Evolutionary conservation across 2,113 vertebrate species (phyloP), one percentile per base, ranked within the genome.

Genomic region (Dasyornis broadbenti): DNA sequence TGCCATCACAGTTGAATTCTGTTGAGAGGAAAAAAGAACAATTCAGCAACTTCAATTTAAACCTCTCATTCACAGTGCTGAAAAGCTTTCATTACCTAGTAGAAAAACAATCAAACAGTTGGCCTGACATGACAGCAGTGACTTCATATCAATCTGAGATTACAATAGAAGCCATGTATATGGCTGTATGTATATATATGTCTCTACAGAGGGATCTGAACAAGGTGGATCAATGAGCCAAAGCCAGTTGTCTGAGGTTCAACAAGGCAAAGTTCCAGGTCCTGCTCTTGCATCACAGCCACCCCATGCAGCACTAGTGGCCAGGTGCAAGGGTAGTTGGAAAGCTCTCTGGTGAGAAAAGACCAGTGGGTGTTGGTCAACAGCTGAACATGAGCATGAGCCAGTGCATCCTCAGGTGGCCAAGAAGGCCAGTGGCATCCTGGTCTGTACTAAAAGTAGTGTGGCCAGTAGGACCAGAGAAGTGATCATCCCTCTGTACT

Each of bases 1-100:
- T 95, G 98, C 97, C 92, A 98, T 99, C 97, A 99, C 99, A 76
- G 99, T 98, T 94, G 99, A 99, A 97, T 99, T 99, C 99, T 99
- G 96, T 95, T 97, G 94, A 98, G 97, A 97, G 92, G 89, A 87
- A 97, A 98, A 98, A 97, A 92, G 94, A 97, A 97, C 96, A 97
- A 96, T 97, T 98, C 97, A 97, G 97, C 97, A 97, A 94, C 92
- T 98, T 97, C 90, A 97, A 91, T 93, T 92, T 93, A 89, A 96
- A 90, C 42, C 30, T 81, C 71, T 95, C 68, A 78, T 68, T 70
- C 57, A 70, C 39, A 77, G 92, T 57, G 65, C 45, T 86, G 47
- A 97, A 94, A 92, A 60, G 82, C 22, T 94, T 92, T 86, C 39
- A 77, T 69, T 90, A 52, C 89, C 89, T 96, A 95, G 92, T 92